phyloP scores from a whole-genome alignment of 1,140 invertebrate genomes.

The Musca vetustissima region DNA sequence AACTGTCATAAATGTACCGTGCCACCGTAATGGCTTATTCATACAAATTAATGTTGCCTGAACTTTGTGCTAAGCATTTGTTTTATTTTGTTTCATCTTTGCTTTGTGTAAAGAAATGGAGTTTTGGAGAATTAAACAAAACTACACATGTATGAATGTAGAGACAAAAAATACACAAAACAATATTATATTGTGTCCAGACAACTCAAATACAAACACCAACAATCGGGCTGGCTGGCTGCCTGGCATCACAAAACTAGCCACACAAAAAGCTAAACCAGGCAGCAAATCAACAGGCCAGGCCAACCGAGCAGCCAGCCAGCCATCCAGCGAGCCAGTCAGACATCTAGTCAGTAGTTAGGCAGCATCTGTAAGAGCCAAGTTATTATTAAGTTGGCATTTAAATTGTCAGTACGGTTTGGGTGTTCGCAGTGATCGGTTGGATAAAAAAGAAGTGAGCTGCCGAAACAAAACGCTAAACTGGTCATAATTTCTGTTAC shows the following conservation, averaged over 20 bases:
- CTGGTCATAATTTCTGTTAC: too few species aligned
- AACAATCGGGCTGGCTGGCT: too few species aligned
- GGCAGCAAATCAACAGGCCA: too few species aligned
- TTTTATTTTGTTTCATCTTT: not conserved
- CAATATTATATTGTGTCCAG: constrained; percentile 3
- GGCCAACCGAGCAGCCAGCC: not conserved
- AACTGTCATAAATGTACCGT: too few species aligned
- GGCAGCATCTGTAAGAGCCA: constrained; percentile 20
- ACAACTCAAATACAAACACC: constrained; percentile 3
- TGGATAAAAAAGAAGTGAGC: constrained; percentile 31
- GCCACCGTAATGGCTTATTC: too few species aligned
- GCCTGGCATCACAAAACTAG: too few species aligned
- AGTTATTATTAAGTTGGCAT: constrained; percentile 19
- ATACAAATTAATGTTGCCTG: too few species aligned
- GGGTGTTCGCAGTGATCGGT: constrained; percentile 49
- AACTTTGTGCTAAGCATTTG: too few species aligned
- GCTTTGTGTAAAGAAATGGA: constrained; percentile 6
- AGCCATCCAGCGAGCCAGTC: not conserved
- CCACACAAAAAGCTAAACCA: too few species aligned
- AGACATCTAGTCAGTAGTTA: constrained; percentile 1
- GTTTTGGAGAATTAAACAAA: constrained; percentile 12
- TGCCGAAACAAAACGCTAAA: not conserved
- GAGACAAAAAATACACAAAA: too few species aligned
- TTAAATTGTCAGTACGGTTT: constrained; percentile 47
- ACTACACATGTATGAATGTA: not conserved